Conservation (phyloP, 2,113 vertebrate species). For the Corvus cornix region DNA sequence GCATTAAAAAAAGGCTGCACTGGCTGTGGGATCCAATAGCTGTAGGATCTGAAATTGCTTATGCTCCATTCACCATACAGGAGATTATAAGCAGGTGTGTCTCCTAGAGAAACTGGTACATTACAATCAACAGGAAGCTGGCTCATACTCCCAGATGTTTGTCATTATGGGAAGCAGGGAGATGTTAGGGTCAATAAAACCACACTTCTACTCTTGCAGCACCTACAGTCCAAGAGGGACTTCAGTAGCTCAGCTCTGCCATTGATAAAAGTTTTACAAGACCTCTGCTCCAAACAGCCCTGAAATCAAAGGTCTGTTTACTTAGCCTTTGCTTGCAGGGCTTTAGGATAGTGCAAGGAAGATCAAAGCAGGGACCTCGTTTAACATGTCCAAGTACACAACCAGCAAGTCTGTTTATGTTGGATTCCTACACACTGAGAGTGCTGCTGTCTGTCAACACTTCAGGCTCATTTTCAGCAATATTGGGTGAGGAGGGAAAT, state of each 20-base stretch:
- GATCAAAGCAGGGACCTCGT: conserved; percentile 62
- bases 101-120: background rate
- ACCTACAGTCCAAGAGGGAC: conserved; percentile 6
- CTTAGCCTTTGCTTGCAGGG: conserved; percentile 63
- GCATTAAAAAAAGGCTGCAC: background rate
- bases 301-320: conserved; percentile 68
- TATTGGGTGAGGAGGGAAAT: conserved; percentile 15
- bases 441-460: conserved; percentile 59
- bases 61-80: background rate
- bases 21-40: background rate
- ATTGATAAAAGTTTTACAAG: conserved; percentile 58
- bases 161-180: background rate
- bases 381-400: conserved; percentile 64
- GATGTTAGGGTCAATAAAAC: conserved; percentile 12
- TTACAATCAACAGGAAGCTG: background rate
- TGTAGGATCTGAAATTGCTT: background rate
- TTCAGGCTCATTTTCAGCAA: conserved; percentile 24
- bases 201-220: conserved; percentile 1
- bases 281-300: conserved; percentile 42
- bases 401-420: conserved; percentile 58
- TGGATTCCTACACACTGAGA: conserved; percentile 43
- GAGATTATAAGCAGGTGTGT: conserved; percentile 52
- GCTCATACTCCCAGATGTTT: conserved; percentile 42
- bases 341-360: conserved; percentile 34
- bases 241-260: conserved; percentile 42